These are phyloP conservation scores for Cactoblastis cactorum DNA, from an alignment of 2,888 invertebrate species.

Conservation along the genomic window DNA sequence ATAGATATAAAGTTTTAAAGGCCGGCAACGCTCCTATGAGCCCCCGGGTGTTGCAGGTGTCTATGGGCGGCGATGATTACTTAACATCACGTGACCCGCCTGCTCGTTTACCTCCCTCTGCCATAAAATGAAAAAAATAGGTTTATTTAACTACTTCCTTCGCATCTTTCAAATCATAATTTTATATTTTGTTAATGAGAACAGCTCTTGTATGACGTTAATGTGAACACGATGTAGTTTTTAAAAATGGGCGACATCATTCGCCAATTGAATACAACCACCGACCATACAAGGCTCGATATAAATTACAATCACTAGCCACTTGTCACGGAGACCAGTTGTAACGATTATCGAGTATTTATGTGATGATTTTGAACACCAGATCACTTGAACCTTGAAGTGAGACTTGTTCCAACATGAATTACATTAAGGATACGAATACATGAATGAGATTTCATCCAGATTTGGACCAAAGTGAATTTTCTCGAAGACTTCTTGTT, in stretches of 20 bases:
- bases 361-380: background rate
- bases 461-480: no score
- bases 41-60: no score
- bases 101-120: no score
- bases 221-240: background rate
- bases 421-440: background rate
- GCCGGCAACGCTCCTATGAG: no score
- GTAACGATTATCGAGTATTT: background rate
- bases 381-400: constrained; percentile 4
- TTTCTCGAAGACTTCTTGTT: background rate
- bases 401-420: constrained; percentile 1
- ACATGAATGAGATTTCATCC: no score
- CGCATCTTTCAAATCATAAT: no score
- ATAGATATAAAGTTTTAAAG: no score
- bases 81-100: no score
- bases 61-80: no score
- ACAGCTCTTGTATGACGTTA: background rate
- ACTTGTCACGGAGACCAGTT: constrained; percentile 1
- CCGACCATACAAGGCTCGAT: background rate
- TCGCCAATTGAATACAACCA: background rate
- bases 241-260: background rate
- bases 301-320: constrained; percentile 5
- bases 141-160: no score
- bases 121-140: no score
- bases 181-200: background rate